A percentile compares a stretch with the other conserved stretches of the same genome.
These are phyloP conservation scores for Hydractinia symbiolongicarpus DNA, from an alignment of 30 jellyfish, hydroid and myxozoan genomes.

Conservation along the genomic window DNA sequence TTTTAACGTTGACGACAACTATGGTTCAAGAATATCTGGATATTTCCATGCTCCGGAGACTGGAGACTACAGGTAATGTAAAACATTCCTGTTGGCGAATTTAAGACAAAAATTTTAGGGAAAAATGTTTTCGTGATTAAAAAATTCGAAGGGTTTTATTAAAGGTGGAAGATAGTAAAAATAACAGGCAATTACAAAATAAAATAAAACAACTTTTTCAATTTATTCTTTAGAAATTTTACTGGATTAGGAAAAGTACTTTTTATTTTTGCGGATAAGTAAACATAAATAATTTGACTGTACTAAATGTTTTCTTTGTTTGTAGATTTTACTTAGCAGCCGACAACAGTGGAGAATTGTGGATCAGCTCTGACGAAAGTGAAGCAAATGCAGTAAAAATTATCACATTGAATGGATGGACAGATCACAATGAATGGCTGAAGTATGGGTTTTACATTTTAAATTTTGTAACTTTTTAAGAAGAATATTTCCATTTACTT, in stretches of 20 bases:
- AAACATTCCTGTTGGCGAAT: neutral
- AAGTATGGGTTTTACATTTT: conserved; percentile 43
- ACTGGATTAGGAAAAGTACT: too few species aligned
- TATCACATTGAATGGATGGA: conserved; percentile 87
- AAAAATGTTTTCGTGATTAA: too few species aligned
- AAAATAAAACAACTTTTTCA: too few species aligned
- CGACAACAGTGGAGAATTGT: conserved; percentile 94
- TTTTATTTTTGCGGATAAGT: too few species aligned
- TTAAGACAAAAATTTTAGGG: neutral
- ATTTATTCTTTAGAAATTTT: too few species aligned
- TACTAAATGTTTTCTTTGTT: neutral
- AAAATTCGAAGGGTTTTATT: too few species aligned
- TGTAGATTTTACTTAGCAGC: conserved; percentile 77
- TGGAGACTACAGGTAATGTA: conserved; percentile 84
- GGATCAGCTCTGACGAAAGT: conserved; percentile 94
- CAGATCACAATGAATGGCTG: conserved; percentile 96
- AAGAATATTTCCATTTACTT: neutral
- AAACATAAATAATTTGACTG: too few species aligned
- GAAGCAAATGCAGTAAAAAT: conserved; percentile 70
- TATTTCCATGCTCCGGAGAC: conserved; percentile 95
- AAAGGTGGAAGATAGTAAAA: too few species aligned
- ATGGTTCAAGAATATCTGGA: conserved; percentile 91
- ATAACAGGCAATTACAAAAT: too few species aligned
- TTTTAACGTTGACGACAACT: conserved; percentile 75
- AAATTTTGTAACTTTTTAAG: neutral